Conservation (phyloP, 2,113 vertebrate genomes). For the Stegastes partitus region DNA sequence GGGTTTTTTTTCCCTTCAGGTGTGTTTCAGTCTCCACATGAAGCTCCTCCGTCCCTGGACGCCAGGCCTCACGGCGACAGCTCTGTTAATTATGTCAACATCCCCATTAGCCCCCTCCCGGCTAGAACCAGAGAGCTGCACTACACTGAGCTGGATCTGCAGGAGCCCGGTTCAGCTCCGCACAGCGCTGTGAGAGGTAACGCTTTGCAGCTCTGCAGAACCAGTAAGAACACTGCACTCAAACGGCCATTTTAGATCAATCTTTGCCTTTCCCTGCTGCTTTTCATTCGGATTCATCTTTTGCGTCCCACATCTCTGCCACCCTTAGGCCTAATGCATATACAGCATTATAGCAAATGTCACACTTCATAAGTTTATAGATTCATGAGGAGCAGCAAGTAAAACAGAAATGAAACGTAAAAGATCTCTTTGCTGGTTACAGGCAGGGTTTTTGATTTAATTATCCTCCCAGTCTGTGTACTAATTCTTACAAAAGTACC, state of each 20-base stretch:
- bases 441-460: neutral
- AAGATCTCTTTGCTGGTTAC: neutral
- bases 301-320: neutral
- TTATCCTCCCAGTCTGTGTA: neutral
- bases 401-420: neutral
- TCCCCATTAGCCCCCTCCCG: conserved; percentile 87
- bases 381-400: neutral
- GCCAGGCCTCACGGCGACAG: conserved; percentile 63
- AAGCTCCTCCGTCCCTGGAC: conserved; percentile 13
- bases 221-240: conserved; percentile 43
- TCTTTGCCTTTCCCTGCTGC: neutral
- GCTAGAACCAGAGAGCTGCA: conserved; percentile 82
- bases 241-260: neutral
- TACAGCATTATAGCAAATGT: neutral
- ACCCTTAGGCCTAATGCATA: neutral
- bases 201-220: conserved; percentile 43
- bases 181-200: conserved; percentile 84
- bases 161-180: conserved; percentile 63
- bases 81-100: conserved; percentile 87
- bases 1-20: conserved; percentile 31
- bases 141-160: conserved; percentile 89
- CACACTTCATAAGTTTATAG: neutral
- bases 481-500: neutral
- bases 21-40: neutral
- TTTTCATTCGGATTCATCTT: neutral